Evolutionary conservation across 2,113 vertebrate genomes (phyloP), one percentile per base, ranked within the genome.

Genomic region (Rousettus leschenaultii): DNA sequence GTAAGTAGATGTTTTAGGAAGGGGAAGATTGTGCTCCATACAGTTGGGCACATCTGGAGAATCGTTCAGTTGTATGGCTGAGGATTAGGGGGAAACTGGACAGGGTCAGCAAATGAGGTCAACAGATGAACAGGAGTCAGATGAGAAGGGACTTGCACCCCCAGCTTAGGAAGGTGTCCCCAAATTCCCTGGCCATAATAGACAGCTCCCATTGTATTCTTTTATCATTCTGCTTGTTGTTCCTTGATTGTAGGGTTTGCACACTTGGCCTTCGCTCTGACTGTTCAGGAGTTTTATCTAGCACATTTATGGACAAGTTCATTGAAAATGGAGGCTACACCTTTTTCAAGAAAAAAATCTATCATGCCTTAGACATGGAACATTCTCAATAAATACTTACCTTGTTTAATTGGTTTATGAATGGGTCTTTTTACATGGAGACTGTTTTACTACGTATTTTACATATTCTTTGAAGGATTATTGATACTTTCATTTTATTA

Each of bases 11-110:
- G 38, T 12, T 68, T 8, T 48, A 30, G 63, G 33, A 8, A 30
- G 30, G 26, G 12, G 3, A 15, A 30, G 22, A 40, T 57, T 1
- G 13, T 2, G 11, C 30, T 43, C 53, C 4, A 0, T 1, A 19
- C 0, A 15, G 5, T 1, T 0, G 2, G 53, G 24, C 4, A 16
- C 6, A 4, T 16, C 2, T 5, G 40, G 59, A 78, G 65, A 88
- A 0, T 16, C 33, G 26, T 13, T 53, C 15, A 5, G 18, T 5
- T 14, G 28, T 14, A 22, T 7, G 71, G 35, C 10, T 13, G 66
- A 91, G 65, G 57, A 40, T 24, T 2, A 10, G 26, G 26, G 16
- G 2, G 30, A 1, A 51, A n/a, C 12, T 13, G 43, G 26, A 57
- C 3, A 51, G 48, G 40, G n/a, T 19, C 7, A 38, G 40, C 35